phyloP scores from a whole-genome alignment of 2,888 invertebrate species.

The Lottia scabra region DNA sequence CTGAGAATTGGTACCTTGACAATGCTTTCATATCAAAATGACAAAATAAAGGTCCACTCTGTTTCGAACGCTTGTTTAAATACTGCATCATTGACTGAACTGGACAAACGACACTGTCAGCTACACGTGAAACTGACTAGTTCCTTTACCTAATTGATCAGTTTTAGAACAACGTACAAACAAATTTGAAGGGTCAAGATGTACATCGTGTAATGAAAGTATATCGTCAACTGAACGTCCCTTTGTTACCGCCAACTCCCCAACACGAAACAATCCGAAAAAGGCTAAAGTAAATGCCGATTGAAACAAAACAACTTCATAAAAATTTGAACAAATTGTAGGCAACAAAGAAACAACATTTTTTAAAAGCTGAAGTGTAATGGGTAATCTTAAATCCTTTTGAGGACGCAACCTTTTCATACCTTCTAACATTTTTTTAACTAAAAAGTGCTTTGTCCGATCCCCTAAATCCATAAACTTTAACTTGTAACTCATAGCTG shows the following conservation, averaged over 20 bases:
- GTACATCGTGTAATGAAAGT: neutral
- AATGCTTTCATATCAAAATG: neutral
- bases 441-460: neutral
- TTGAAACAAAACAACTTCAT: slow-evolving; percentile 9
- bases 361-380: neutral
- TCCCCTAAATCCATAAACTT: neutral
- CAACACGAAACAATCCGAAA: slow-evolving; percentile 16
- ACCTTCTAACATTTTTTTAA: neutral
- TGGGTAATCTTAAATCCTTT: neutral
- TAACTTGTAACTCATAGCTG: neutral
- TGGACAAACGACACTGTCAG: neutral
- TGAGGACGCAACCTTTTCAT: neutral
- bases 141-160: slow-evolving; percentile 5
- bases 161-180: slow-evolving; percentile 3
- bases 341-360: neutral
- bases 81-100: neutral
- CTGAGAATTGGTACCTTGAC: neutral
- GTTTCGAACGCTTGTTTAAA: neutral
- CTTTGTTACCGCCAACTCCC: slow-evolving; percentile 17
- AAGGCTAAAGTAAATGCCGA: slow-evolving; percentile 13
- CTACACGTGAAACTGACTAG: neutral
- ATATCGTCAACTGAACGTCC: neutral
- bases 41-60: neutral
- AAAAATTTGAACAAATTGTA: neutral
- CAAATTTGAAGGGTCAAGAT: neutral